phyloP scores from a whole-genome alignment of 2,113 vertebrate genomes.

The Morphnarchus princeps region DNA sequence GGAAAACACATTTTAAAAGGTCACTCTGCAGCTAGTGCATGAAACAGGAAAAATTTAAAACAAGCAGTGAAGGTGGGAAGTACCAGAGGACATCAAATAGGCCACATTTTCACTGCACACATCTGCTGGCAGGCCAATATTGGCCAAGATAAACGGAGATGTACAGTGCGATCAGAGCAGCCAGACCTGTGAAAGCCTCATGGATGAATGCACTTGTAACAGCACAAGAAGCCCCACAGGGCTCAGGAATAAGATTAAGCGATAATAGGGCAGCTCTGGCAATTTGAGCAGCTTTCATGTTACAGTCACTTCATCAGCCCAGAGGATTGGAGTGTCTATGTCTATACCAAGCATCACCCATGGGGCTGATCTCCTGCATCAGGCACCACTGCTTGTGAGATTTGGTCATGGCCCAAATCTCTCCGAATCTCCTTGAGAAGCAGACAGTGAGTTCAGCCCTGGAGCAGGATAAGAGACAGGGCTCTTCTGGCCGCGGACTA shows the following conservation, averaged over 20 bases:
- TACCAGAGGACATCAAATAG: background rate
- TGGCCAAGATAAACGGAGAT: rapidly evolving
- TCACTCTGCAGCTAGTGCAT: background rate
- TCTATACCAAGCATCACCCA: rapidly evolving
- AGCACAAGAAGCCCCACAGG: background rate
- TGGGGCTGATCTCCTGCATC: background rate
- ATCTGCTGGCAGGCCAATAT: background rate
- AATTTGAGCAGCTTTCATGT: background rate
- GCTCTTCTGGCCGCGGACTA: background rate
- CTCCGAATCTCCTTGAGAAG: rapidly evolving
- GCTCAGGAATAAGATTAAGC: background rate
- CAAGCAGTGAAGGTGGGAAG: background rate
- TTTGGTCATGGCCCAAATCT: rapidly evolving
- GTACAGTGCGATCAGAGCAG: background rate
- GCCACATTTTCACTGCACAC: background rate
- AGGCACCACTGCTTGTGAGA: background rate
- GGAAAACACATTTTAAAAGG: background rate
- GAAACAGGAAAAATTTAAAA: background rate
- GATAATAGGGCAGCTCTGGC: background rate
- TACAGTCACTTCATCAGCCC: background rate
- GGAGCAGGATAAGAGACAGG: background rate
- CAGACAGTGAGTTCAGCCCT: background rate
- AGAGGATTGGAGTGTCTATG: rapidly evolving
- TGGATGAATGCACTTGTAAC: background rate
- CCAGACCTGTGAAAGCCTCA: background rate